These are phyloP conservation scores for Scomber scombrus DNA, from an alignment of 2,113 vertebrate genomes.

Conservation along the genomic window DNA sequence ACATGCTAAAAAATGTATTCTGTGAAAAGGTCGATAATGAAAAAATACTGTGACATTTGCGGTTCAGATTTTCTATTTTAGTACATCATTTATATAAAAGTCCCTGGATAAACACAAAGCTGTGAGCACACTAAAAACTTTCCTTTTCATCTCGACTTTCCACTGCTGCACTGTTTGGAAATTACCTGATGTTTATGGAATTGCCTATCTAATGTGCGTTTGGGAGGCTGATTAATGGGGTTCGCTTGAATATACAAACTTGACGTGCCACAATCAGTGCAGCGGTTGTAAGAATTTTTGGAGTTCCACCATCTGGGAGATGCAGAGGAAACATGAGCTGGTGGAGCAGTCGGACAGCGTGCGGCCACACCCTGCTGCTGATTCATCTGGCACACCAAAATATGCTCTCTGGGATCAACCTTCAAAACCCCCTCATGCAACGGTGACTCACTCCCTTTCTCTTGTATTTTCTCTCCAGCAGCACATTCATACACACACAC, in stretches of 20 bases:
- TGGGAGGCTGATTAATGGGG: constrained; percentile 10
- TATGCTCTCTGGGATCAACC: constrained; percentile 59
- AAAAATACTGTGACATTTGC: background rate
- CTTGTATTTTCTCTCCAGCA: constrained; percentile 46
- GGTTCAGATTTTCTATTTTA: background rate
- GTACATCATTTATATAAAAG: background rate
- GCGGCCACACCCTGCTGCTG: constrained; percentile 70
- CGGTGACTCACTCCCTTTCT: constrained; percentile 71
- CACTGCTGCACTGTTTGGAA: background rate
- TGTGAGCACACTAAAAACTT: background rate
- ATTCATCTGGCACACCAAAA: constrained; percentile 68
- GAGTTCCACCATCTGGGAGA: background rate
- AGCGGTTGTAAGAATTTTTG: background rate
- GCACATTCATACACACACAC: constrained; percentile 58
- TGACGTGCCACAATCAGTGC: background rate
- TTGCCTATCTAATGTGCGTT: background rate
- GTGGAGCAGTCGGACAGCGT: constrained; percentile 17
- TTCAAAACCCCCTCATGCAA: constrained; percentile 57
- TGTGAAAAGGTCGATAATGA: background rate
- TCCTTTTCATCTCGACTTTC: background rate
- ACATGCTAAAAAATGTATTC: background rate
- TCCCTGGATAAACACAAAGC: constrained; percentile 3
- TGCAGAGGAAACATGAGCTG: constrained; percentile 49
- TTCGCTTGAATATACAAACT: constrained; percentile 40
- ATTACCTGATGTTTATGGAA: background rate